Conservation (phyloP, 2,888 invertebrate species). For the Alentia gelatinosa region DNA sequence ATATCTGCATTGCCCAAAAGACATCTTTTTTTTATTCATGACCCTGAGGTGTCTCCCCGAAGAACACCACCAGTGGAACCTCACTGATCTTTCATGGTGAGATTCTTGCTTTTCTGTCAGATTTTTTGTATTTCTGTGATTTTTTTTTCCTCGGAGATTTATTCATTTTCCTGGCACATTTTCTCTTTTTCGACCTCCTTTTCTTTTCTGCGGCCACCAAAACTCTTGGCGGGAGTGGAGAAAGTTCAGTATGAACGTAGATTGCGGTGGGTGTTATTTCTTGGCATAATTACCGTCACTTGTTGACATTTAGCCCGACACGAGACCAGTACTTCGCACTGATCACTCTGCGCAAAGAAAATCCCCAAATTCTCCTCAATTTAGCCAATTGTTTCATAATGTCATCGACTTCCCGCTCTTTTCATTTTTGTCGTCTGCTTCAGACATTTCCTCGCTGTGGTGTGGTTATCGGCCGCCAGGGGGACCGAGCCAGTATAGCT, state of each 20-base stretch:
- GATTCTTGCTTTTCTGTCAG: background rate
- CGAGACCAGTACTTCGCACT: background rate
- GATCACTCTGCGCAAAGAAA: background rate
- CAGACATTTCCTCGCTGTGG: too few species aligned
- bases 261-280: background rate
- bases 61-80: background rate
- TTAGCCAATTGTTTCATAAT: background rate
- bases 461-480: too few species aligned
- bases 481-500: too few species aligned
- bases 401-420: background rate
- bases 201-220: too few species aligned
- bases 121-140: background rate
- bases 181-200: too few species aligned
- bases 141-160: background rate
- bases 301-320: background rate
- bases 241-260: background rate
- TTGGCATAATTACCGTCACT: background rate
- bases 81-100: background rate
- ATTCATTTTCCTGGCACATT: background rate
- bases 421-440: too few species aligned
- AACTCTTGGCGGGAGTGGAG: background rate
- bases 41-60: background rate
- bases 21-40: conserved; percentile 26
- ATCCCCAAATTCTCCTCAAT: background rate
- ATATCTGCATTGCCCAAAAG: background rate